Evolutionary conservation across 2,888 invertebrate species (phyloP).

Genomic region (Pandemis heparana): DNA sequence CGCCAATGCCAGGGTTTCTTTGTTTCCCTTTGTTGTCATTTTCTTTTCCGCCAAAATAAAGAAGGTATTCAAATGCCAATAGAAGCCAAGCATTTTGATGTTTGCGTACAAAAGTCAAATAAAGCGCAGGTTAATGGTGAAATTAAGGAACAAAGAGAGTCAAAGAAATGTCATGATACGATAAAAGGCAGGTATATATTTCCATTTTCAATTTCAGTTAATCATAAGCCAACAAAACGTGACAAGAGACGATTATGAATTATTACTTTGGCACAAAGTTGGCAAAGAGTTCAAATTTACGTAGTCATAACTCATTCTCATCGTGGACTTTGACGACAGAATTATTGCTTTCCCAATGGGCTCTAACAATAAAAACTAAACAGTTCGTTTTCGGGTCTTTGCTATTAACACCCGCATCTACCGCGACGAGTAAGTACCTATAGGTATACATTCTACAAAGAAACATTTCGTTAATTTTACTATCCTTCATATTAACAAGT

Average conservation of each 20-base stretch:
- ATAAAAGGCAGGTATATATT: not conserved
- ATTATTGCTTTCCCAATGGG: constrained; percentile 6
- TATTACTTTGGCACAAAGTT: constrained; percentile 1
- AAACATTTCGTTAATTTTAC: not conserved
- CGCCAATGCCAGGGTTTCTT: constrained; percentile 11
- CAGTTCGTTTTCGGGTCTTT: not conserved
- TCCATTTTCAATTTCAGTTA: constrained; percentile 1
- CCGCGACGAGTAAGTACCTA: not conserved
- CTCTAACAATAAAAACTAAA: not conserved
- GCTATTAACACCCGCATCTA: not conserved
- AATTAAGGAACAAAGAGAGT: constrained; percentile 14
- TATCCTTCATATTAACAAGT: not conserved
- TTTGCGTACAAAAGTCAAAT: constrained; percentile 25
- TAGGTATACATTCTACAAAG: not conserved
- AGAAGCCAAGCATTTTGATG: constrained; percentile 23
- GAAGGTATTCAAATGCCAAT: constrained; percentile 36
- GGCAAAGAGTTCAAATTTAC: constrained; percentile 7
- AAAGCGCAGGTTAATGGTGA: constrained; percentile 16
- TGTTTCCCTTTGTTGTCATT: constrained; percentile 30
- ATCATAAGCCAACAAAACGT: not conserved
- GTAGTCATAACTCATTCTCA: constrained; percentile 4
- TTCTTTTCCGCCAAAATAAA: constrained; percentile 26
- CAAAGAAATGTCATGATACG: constrained; percentile 1
- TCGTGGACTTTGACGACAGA: constrained; percentile 7
- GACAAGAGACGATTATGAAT: constrained; percentile 12